Percentiles rank a stretch among this genome's conserved stretches.
These are phyloP conservation scores for Lepidochitona cinerea DNA, from an alignment of 2,888 invertebrate genomes.

Conservation along the genomic window DNA sequence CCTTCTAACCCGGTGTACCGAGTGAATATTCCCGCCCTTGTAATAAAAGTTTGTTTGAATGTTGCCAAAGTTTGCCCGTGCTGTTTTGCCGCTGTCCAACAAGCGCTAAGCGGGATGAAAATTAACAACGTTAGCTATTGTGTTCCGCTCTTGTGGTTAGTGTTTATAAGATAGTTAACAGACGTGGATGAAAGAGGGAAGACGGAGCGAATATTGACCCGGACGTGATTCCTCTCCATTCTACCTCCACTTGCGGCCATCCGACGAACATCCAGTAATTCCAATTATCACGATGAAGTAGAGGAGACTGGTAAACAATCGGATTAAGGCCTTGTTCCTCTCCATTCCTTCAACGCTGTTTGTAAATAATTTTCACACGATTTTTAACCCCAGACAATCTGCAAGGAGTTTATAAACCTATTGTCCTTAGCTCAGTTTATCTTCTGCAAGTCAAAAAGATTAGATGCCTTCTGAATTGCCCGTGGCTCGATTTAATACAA, in stretches of 20 bases:
- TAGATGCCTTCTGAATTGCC: too few relatives aligned
- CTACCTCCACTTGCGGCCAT: neutral
- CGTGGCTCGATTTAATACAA: too few relatives aligned
- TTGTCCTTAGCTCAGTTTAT: neutral
- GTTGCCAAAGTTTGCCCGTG: neutral
- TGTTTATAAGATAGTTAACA: neutral
- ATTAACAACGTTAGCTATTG: slow-evolving; percentile 7
- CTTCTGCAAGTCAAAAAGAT: slow-evolving; percentile 1
- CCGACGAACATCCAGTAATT: neutral
- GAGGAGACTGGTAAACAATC: neutral
- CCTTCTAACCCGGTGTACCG: too few relatives aligned
- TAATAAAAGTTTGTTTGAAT: neutral
- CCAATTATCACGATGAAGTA: neutral
- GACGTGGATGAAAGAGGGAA: neutral
- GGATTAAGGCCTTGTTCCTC: neutral
- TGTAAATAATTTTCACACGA: slow-evolving; percentile 8
- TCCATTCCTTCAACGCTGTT: neutral
- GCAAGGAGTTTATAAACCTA: neutral
- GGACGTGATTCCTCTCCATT: neutral
- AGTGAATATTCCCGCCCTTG: too few relatives aligned
- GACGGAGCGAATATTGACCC: neutral
- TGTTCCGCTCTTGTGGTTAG: neutral
- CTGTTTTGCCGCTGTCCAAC: neutral
- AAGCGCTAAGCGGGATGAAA: neutral
- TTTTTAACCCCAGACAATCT: neutral